A percentile compares a stretch with the other conserved stretches of the same genome.
Evolutionary conservation across 1,140 invertebrate genomes (phyloP).

Genomic region (Dreissena polymorpha): DNA sequence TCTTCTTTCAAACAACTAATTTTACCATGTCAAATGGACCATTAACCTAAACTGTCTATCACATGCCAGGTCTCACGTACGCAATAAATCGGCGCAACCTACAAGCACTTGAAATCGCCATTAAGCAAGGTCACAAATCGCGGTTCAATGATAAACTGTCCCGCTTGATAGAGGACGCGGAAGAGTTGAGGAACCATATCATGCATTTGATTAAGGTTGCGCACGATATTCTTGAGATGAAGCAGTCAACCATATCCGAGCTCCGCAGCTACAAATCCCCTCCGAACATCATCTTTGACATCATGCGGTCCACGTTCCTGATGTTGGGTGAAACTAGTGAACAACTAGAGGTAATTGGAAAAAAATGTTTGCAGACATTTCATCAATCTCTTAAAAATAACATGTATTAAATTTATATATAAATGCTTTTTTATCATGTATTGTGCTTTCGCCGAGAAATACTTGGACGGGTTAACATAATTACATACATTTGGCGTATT

Average conservation of each 20-base stretch:
- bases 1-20: background rate
- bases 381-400: too few species aligned
- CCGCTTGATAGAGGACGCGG: conserved; percentile 59
- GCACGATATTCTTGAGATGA: conserved; percentile 60
- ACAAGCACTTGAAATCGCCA: conserved; percentile 61
- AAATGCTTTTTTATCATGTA: too few species aligned
- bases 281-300: conserved; percentile 62
- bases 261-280: conserved; percentile 66
- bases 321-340: conserved; percentile 60
- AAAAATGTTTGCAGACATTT: too few species aligned
- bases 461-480: too few species aligned
- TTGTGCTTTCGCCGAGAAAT: too few species aligned
- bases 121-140: conserved; percentile 52
- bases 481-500: too few species aligned
- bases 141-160: conserved; percentile 52
- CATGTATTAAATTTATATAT: too few species aligned
- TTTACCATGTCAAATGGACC: background rate
- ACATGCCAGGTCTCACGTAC: conserved; percentile 60
- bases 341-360: conserved; percentile 50
- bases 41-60: too few species aligned
- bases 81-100: conserved; percentile 63
- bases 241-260: conserved; percentile 66
- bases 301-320: conserved; percentile 67
- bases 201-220: conserved; percentile 46
- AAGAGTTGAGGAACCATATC: conserved; percentile 59